Percentiles rank a stretch among this genome's conserved stretches.
Evolutionary conservation across 92 coral and sea anemone genomes (phyloP).

Genomic region (Chrysogorgia sp.): DNA sequence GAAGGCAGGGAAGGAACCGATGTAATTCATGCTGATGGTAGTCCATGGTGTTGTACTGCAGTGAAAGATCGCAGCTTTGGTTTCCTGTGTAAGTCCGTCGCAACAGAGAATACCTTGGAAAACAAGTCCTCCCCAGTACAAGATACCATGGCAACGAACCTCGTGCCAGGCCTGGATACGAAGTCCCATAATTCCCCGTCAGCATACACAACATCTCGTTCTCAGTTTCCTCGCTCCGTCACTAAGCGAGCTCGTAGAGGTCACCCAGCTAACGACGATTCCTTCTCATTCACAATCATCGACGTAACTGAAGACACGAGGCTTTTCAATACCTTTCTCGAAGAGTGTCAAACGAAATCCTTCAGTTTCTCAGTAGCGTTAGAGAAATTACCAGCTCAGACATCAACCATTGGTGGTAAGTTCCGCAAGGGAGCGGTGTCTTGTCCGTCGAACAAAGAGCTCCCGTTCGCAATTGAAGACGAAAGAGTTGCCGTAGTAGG

Average conservation of each 20-base stretch:
- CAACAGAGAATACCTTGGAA: background rate
- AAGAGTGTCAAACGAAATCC: slow-evolving; percentile 75
- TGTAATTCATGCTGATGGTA: background rate
- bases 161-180: background rate
- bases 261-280: background rate
- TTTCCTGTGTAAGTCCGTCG: background rate
- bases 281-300: slow-evolving; percentile 56
- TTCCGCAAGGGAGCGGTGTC: slow-evolving; percentile 63
- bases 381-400: slow-evolving; percentile 65
- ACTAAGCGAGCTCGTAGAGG: slow-evolving; percentile 2
- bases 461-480: slow-evolving; percentile 70
- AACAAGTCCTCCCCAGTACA: too few relatives aligned
- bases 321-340: slow-evolving; percentile 71
- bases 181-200: background rate
- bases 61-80: background rate
- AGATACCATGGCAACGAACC: too few relatives aligned
- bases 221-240: slow-evolving; percentile 35
- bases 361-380: slow-evolving; percentile 81
- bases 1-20: background rate
- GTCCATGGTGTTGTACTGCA: background rate
- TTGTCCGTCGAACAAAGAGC: background rate
- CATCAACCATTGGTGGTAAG: slow-evolving; percentile 82
- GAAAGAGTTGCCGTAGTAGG: slow-evolving; percentile 79
- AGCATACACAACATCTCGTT: slow-evolving; percentile 3
- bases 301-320: slow-evolving; percentile 76